These are phyloP conservation scores for Arrhopalites spinosus DNA, from an alignment of 2,888 invertebrate species.

Conservation along the genomic window DNA sequence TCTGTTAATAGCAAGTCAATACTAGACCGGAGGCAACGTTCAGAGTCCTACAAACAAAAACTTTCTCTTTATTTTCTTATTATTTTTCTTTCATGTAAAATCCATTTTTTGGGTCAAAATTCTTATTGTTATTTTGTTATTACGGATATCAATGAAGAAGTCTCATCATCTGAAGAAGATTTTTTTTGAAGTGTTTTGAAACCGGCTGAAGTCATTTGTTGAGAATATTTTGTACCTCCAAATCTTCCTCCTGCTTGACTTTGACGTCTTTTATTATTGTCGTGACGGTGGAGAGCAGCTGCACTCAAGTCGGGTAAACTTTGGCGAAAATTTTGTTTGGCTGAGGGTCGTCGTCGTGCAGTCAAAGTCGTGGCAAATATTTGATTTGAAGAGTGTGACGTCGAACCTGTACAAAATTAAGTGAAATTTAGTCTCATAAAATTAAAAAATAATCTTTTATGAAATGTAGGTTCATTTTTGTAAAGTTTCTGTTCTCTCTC, in stretches of 20 bases:
- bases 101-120: too few relatives aligned
- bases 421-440: not conserved
- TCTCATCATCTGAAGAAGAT: constrained; percentile 55
- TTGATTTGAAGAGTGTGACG: constrained; percentile 29
- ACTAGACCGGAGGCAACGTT: constrained; percentile 53
- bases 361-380: constrained; percentile 24
- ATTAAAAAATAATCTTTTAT: too few relatives aligned
- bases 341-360: constrained; percentile 27
- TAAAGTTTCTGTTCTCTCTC: not conserved
- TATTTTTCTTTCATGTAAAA: too few relatives aligned
- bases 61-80: too few relatives aligned
- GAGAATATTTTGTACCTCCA: not conserved
- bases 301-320: constrained; percentile 35
- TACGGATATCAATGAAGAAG: constrained; percentile 49
- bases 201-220: constrained; percentile 6
- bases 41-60: constrained; percentile 46
- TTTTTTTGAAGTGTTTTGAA: constrained; percentile 43
- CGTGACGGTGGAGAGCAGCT: not conserved
- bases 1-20: constrained; percentile 55
- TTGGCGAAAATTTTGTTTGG: constrained; percentile 38
- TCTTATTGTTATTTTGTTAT: too few relatives aligned
- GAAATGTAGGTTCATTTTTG: not conserved
- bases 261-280: constrained; percentile 23
- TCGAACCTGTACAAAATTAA: constrained; percentile 14
- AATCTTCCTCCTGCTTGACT: constrained; percentile 16